These are phyloP conservation scores for Myiopsitta monachus DNA, from an alignment of 2,113 vertebrate species.

Conservation along the genomic window DNA sequence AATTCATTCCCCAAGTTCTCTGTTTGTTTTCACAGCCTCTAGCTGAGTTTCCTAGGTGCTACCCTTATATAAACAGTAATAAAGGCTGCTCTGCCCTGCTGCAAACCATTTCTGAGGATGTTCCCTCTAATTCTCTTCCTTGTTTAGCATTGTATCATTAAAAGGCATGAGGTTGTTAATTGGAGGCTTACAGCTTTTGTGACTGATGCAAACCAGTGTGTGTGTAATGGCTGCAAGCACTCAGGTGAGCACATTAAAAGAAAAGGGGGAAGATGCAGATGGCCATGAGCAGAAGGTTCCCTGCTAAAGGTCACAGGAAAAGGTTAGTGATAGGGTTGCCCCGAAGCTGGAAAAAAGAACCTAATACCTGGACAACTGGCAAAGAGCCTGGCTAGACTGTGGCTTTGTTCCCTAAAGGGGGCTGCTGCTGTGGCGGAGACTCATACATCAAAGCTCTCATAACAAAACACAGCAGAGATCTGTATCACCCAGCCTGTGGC, in stretches of 20 bases:
- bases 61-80: constrained; percentile 13
- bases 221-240: neutral
- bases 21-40: constrained; percentile 64
- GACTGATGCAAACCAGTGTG: constrained; percentile 36
- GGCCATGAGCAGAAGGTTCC: constrained; percentile 64
- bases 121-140: constrained; percentile 49
- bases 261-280: neutral
- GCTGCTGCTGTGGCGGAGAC: constrained; percentile 9
- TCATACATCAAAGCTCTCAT: constrained; percentile 46
- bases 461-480: constrained; percentile 66
- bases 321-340: constrained; percentile 61
- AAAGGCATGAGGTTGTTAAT: constrained; percentile 62
- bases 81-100: constrained; percentile 40
- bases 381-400: constrained; percentile 39
- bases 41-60: constrained; percentile 65
- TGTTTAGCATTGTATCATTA: constrained; percentile 45
- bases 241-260: constrained; percentile 33
- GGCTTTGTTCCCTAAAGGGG: constrained; percentile 54
- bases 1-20: constrained; percentile 37
- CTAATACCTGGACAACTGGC: constrained; percentile 83
- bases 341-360: constrained; percentile 60
- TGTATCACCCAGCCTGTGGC: constrained; percentile 63
- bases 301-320: constrained; percentile 58
- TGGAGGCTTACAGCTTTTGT: constrained; percentile 60
- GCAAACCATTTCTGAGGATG: constrained; percentile 57